Evolutionary conservation across 2,797 vertebrate genomes (phyloP).

Genomic region (Octomys mimax): DNA sequence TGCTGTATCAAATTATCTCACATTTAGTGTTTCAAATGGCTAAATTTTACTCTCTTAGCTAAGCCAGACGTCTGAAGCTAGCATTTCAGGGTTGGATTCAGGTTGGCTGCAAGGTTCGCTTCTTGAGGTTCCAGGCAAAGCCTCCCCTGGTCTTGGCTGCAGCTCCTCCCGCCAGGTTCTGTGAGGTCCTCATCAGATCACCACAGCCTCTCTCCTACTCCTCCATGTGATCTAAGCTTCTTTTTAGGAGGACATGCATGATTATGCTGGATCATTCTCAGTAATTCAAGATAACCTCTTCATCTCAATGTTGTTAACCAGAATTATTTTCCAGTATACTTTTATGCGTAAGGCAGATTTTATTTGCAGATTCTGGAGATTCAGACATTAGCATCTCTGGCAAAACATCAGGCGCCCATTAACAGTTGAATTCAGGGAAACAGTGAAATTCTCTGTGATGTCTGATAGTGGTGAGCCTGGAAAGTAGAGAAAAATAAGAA

Average conservation of each 20-base stretch:
- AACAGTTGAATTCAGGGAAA: neutral
- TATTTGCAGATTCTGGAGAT: neutral
- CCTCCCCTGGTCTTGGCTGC: neutral
- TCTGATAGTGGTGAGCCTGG: neutral
- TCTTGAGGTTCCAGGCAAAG: neutral
- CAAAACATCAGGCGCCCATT: neutral
- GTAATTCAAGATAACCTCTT: neutral
- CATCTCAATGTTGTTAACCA: neutral
- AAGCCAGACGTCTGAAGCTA: neutral
- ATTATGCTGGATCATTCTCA: no score
- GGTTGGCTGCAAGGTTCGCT: neutral
- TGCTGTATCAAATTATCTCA: neutral
- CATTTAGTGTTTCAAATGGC: neutral
- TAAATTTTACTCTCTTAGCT: neutral
- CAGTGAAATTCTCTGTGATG: neutral
- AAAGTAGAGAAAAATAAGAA: neutral
- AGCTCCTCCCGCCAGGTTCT: neutral
- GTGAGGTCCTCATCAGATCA: neutral
- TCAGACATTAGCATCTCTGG: neutral
- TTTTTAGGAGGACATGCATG: neutral
- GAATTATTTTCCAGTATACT: neutral
- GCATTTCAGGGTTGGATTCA: neutral
- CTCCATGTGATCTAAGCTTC: neutral
- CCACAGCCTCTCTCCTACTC: neutral
- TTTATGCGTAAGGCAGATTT: neutral